Evolutionary conservation across 2,113 vertebrate species (phyloP), one percentile per base, ranked within the genome.

Genomic region (Lonchura striata): DNA sequence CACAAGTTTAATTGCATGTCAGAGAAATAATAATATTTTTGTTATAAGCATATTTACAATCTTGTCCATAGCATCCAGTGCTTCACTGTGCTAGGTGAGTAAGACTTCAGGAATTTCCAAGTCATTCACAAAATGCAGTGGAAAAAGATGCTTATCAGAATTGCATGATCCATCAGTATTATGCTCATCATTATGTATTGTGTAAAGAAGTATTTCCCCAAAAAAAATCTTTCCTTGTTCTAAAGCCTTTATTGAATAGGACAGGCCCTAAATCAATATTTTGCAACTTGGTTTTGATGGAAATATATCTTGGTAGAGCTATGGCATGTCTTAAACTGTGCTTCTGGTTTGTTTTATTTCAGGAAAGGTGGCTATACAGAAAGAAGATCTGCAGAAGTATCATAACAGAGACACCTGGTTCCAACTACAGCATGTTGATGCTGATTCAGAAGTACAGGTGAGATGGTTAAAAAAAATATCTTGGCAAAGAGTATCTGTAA

Each of bases 371-470:
- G 99, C 99, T 14, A 99, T 99, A 91, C 98, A 99, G 98, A 99
- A 99, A 76, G 99, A 99, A 93, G 99, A 99, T 93, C 95, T 99
- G 92, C 99, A 99, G 97, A 99, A 99, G 94, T 99, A 99, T 93
- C 99, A 99, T 35, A 99, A 99, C 93, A 99, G 99, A 98, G 99
- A 99, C 98, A 99, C 99, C 44, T 99, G 99, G 99, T 99, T 99
- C 97, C 99, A 98, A 94, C 98, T 99, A 25, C 99, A 99, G 86
- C 99, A 99, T 11, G 99, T 99, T 94, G 99, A 99, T 27, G 99
- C 99, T 16, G 99, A 99, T 98, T 99, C 99, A 11, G 99, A 99
- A 95, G 99, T 99, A 88, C 99, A 99, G 99, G 99, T 99, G 91
- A 98, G 98, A 89, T 80, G 20, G 16, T 23, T 65, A 35, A 69